phyloP scores from a whole-genome alignment of 2,113 vertebrate genomes.

The Plectropomus leopardus region DNA sequence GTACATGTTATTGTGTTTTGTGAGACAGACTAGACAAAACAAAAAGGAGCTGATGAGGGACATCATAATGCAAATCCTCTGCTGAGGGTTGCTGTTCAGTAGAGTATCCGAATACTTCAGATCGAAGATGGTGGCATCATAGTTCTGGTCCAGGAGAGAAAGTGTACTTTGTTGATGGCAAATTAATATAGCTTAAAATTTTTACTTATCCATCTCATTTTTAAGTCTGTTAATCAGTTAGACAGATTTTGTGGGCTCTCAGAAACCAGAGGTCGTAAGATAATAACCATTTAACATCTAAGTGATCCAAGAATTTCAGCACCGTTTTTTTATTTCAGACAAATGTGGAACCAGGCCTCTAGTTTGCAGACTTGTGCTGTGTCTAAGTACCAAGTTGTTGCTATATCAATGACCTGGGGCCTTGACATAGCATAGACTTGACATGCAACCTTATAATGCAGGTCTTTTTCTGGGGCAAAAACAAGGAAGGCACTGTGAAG shows the following conservation, averaged over 20 bases:
- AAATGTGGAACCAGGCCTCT: constrained; percentile 2
- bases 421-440: constrained; percentile 16
- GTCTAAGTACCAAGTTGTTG: constrained; percentile 22
- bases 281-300: not conserved
- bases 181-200: not conserved
- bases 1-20: not conserved
- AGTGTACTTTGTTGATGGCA: not conserved
- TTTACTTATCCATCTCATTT: not conserved
- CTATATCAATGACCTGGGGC: constrained; percentile 28
- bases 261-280: not conserved
- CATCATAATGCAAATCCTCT: not conserved
- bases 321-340: not conserved
- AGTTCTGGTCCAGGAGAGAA: constrained; percentile 1
- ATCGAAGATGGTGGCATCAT: not conserved
- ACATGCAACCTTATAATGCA: constrained; percentile 38
- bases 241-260: not conserved
- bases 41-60: constrained; percentile 13
- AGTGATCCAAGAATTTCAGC: not conserved
- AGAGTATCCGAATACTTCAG: not conserved
- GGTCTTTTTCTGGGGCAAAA: constrained; percentile 17
- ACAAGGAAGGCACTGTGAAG: constrained; percentile 51
- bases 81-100: constrained; percentile 1
- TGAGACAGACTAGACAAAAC: constrained; percentile 7
- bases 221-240: not conserved
- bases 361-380: constrained; percentile 8